Evolutionary conservation across 2,888 invertebrate genomes (phyloP).

Genomic region (Chalcosyrphus nemorum): DNA sequence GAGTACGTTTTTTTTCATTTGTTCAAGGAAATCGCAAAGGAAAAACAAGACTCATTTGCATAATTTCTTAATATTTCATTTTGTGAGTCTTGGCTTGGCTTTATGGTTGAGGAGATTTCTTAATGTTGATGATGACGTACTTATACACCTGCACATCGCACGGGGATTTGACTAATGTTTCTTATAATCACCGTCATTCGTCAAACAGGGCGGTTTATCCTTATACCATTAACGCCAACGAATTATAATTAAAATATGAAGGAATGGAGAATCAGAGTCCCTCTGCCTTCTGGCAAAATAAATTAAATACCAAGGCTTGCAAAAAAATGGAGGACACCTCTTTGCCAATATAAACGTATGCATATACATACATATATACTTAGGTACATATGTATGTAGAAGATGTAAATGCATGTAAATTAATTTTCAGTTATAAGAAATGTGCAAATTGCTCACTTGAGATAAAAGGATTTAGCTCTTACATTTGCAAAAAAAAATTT

Average conservation of each 20-base stretch:
- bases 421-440: slow-evolving; percentile 68
- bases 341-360: neutral
- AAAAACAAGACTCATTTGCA: slow-evolving; percentile 80
- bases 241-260: slow-evolving; percentile 71
- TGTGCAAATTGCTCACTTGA: slow-evolving; percentile 64
- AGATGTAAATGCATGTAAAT: slow-evolving; percentile 33
- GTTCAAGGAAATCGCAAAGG: slow-evolving; percentile 63
- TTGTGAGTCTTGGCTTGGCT: slow-evolving; percentile 72
- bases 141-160: slow-evolving; percentile 31
- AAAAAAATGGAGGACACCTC: slow-evolving; percentile 48
- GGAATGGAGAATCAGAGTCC: slow-evolving; percentile 29
- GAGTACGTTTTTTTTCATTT: slow-evolving; percentile 47
- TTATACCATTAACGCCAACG: slow-evolving; percentile 70
- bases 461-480: slow-evolving; percentile 38
- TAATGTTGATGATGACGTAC: slow-evolving; percentile 60
- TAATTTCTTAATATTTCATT: slow-evolving; percentile 82
- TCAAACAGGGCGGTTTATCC: slow-evolving; percentile 55
- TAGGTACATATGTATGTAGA: slow-evolving; percentile 26
- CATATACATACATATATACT: neutral
- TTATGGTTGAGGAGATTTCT: slow-evolving; percentile 70
- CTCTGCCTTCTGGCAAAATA: slow-evolving; percentile 49
- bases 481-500: neutral
- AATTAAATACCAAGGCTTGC: slow-evolving; percentile 66
- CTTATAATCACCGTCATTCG: slow-evolving; percentile 69
- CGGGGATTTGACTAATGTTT: slow-evolving; percentile 72